Percentiles rank a stretch among this genome's conserved stretches.
Evolutionary conservation across 2,888 invertebrate genomes (phyloP).

Genomic region (Cynaeus angustus): DNA sequence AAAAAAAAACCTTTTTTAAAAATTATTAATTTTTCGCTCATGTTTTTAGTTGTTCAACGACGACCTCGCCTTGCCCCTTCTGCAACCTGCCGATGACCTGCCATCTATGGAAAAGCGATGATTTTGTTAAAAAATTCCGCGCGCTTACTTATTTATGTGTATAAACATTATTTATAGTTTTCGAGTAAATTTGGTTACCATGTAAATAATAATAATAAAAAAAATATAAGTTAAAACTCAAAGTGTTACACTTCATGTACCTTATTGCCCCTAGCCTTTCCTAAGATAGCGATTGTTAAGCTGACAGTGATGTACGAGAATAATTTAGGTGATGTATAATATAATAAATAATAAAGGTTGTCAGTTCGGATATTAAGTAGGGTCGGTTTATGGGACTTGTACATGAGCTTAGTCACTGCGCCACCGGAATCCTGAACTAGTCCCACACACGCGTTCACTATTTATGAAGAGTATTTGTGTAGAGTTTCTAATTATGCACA

Average conservation of each 20-base stretch:
- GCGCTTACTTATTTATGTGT: conserved; percentile 43
- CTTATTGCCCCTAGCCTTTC: conserved; percentile 37
- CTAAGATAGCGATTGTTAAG: conserved; percentile 56
- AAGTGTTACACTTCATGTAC: conserved; percentile 32
- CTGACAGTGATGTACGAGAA: conserved; percentile 64
- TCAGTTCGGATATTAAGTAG: conserved; percentile 64
- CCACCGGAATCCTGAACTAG: conserved; percentile 51
- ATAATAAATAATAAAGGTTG: conserved; percentile 65
- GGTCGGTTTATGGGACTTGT: conserved; percentile 56
- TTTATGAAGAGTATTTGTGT: conserved; percentile 51
- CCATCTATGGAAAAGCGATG: conserved; percentile 48
- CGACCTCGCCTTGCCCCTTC: conserved; percentile 60
- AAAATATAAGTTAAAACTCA: conserved; percentile 26
- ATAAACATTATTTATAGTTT: conserved; percentile 30
- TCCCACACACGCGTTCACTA: conserved; percentile 51
- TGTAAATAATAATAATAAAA: conserved; percentile 36
- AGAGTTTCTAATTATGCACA: conserved; percentile 47
- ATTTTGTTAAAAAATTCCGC: conserved; percentile 1
- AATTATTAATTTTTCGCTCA: conserved; percentile 40
- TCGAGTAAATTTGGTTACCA: conserved; percentile 10
- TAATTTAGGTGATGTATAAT: conserved; percentile 65
- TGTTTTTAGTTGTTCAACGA: conserved; percentile 63
- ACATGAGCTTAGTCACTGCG: conserved; percentile 52
- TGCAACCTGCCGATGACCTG: conserved; percentile 57
- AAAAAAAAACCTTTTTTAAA: conserved; percentile 20